phyloP scores from a whole-genome alignment of 2,888 invertebrate genomes.

The Beris chalybata region DNA sequence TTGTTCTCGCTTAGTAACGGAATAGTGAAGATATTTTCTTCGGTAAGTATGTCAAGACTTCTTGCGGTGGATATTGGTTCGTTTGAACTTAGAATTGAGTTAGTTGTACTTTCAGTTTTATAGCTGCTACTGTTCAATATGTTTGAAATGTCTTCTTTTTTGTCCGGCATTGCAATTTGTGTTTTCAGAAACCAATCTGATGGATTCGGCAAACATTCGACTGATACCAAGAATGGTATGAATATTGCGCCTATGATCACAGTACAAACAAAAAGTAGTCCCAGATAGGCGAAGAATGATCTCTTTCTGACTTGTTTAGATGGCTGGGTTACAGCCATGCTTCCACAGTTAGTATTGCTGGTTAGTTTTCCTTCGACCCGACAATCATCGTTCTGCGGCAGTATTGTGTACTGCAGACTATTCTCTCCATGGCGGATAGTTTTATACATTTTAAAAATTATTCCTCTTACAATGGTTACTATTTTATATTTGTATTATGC shows the following conservation, averaged over 20 bases:
- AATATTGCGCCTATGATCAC: conserved; percentile 55
- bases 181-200: conserved; percentile 54
- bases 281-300: conserved; percentile 55
- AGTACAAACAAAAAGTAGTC: conserved; percentile 53
- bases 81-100: conserved; percentile 38
- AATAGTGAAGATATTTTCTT: conserved; percentile 20
- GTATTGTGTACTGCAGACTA: conserved; percentile 73
- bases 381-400: conserved; percentile 71
- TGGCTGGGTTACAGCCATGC: conserved; percentile 19
- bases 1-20: conserved; percentile 22
- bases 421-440: conserved; percentile 75
- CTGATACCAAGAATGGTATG: conserved; percentile 53
- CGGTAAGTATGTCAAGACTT: too few species aligned
- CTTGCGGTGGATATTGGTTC: background rate
- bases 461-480: too few species aligned
- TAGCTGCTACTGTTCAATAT: conserved; percentile 24
- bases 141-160: background rate
- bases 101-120: conserved; percentile 41
- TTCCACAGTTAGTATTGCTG: conserved; percentile 58
- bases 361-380: conserved; percentile 63
- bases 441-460: conserved; percentile 64
- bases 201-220: conserved; percentile 53
- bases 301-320: conserved; percentile 45
- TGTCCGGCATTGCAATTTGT: conserved; percentile 44
- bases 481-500: too few species aligned